phyloP scores from a whole-genome alignment of 2,888 invertebrate species.

The Oligia latruncula region DNA sequence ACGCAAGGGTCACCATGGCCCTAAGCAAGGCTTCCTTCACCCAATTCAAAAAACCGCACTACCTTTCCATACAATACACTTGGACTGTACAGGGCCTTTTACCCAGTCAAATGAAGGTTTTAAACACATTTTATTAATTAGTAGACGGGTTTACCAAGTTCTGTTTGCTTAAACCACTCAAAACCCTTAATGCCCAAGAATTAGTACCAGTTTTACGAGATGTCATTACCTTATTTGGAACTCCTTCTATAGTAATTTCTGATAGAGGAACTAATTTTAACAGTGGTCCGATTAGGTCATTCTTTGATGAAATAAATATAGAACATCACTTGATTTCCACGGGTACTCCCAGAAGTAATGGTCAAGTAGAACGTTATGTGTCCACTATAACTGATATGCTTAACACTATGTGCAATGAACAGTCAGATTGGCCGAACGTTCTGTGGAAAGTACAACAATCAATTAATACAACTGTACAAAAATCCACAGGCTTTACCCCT shows the following conservation, averaged over 20 bases:
- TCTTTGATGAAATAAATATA: background rate
- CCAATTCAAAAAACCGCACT: conserved; percentile 7
- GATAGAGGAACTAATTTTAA: conserved; percentile 8
- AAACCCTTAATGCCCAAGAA: background rate
- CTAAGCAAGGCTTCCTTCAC: conserved; percentile 24
- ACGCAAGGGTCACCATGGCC: background rate
- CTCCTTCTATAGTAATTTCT: background rate
- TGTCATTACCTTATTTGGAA: background rate
- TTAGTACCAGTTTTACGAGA: background rate
- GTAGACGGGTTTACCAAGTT: conserved; percentile 26
- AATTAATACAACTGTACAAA: background rate
- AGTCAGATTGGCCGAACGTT: conserved; percentile 7
- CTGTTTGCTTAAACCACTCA: conserved; percentile 5
- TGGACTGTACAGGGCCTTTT: conserved; percentile 19
- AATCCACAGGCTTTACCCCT: background rate
- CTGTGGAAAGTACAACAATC: conserved; percentile 3
- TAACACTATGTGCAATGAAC: conserved; percentile 6
- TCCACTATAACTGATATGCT: conserved; percentile 5
- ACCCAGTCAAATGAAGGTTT: conserved; percentile 1
- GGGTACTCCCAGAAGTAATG: conserved; percentile 9
- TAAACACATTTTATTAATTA: conserved; percentile 9
- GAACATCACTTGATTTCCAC: conserved; percentile 1
- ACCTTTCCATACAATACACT: conserved; percentile 8
- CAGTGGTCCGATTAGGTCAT: background rate
- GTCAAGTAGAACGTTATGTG: conserved; percentile 5